These are phyloP conservation scores for Macheiramphus alcinus DNA, from an alignment of 2,113 vertebrate genomes.

Conservation along the genomic window DNA sequence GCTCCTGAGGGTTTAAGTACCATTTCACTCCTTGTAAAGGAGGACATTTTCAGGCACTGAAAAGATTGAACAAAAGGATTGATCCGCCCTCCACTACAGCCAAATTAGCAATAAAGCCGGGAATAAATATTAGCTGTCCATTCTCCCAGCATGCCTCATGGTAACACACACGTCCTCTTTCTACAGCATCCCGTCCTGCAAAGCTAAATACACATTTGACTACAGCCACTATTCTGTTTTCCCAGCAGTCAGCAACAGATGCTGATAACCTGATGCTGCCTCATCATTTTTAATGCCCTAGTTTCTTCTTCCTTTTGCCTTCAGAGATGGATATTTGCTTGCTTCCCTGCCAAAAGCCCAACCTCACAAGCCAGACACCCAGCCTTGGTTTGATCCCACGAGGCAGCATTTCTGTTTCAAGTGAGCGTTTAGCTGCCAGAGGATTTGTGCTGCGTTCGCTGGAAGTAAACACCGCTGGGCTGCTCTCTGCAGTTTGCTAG, in stretches of 20 bases:
- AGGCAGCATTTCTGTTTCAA: background rate
- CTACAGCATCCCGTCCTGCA: background rate
- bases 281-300: background rate
- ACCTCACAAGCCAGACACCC: background rate
- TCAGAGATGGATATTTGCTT: background rate
- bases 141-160: background rate
- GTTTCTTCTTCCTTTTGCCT: background rate
- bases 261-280: background rate
- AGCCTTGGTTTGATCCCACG: background rate
- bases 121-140: background rate
- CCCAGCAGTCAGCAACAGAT: background rate
- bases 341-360: background rate
- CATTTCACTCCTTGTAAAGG: background rate
- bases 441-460: background rate
- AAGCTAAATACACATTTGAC: background rate
- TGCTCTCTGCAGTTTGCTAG: background rate
- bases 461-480: background rate
- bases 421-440: background rate
- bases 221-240: background rate
- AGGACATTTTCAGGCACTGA: background rate
- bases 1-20: background rate
- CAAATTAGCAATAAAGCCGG: background rate
- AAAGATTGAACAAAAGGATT: background rate
- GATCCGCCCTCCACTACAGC: background rate
- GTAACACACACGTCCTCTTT: background rate